Base-by-base conservation (phyloP, 2,888 invertebrate species). In the Mylabris sibirica region DNA sequence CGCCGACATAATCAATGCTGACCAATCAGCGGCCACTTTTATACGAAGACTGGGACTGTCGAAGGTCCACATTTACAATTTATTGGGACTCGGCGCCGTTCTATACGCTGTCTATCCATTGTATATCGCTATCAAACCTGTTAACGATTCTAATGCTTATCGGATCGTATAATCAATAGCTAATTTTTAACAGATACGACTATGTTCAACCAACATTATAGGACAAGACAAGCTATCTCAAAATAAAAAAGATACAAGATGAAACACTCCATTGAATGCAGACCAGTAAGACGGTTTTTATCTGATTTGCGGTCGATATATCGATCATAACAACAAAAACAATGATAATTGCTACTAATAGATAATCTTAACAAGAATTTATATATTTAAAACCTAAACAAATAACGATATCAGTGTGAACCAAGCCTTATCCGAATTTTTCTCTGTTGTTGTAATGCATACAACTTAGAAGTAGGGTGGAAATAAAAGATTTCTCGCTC, bases 1-100 rank as follows among this genome's bases (percentile, higher is more conserved):
- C 81, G 84, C 84, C 84, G 84, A 84, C 84, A 84, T 81, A 84
- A 85, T 85, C 84, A 84, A 84, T 81, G 80, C 79, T 79, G 83
- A 83, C 85, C 85, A 85, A 85, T 85, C 84, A 83, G 81, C 83
- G 82, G 81, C 77, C 81, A 79, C 79, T 80, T 82, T 83, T 82
- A 80, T 81, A 82, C 72, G 62, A 67, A 69, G 68, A 69, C 66
- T 61, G 67, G 71, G 72, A 66, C 72, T 69, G 71, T 67, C 71
- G 68, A 68, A 68, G 66, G 66, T 68, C 44, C 61, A 59, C 64
- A 63, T 30, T 62, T 63, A 41, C 61, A 70, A 67, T 66, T 67
- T 67, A 70, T 70, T 67, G 70, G 67, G 70, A 63, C 65, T 60
- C 70, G 67, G 70, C 70, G 70, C 70, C 70, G 70, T 67, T 67